Base-by-base conservation (phyloP, 2,888 invertebrate species). In the Chromoteleia sp. region DNA sequence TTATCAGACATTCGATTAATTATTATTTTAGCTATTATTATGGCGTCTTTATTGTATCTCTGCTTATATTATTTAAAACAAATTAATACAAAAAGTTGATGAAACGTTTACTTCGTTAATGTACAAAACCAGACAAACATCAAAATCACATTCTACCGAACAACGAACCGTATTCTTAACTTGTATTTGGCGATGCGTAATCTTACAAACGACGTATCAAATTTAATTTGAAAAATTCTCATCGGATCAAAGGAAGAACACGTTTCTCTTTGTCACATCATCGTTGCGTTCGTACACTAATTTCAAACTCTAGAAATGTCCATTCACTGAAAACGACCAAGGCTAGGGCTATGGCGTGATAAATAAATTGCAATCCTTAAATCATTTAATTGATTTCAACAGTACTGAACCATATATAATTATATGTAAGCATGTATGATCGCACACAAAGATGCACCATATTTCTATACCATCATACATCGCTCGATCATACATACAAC, bases 171-270 rank as follows among this genome's bases (percentile, higher is more conserved):
- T 43, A 17, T 61, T 61, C 30, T 58, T 36, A 68, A 74, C n/a
- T 14, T 36, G 43, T 61, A 63, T 56, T 65, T 63, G 29, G 58
- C 58, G 65, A 45, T 39, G 43, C 21, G n/a, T 36, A 74, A 56
- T 30, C 14, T 67, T 68, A 76, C 68, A 76, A 67, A 75, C 25
- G 58, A 43, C 48, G 50, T 58, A 67, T 59, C 50, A 74, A 74
- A 54, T 73, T 52, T 2, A 61, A 8, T 43, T 45, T 29, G 39
- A 29, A 0, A 7, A 59, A 12, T 4, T 21, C 6, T 33, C 12
- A 17, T 45, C 36, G 39, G 41, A 45, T 1, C 14, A 25, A 25
- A 50, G 39, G n/a, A 54, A 15, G 33, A 21, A 12, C 30, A 10
- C 54, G 33, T 33, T 56, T 36, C 45, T 30, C 21, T 61, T 61